phyloP scores from a whole-genome alignment of 2,888 invertebrate species.

The Temnothorax ravouxi region DNA sequence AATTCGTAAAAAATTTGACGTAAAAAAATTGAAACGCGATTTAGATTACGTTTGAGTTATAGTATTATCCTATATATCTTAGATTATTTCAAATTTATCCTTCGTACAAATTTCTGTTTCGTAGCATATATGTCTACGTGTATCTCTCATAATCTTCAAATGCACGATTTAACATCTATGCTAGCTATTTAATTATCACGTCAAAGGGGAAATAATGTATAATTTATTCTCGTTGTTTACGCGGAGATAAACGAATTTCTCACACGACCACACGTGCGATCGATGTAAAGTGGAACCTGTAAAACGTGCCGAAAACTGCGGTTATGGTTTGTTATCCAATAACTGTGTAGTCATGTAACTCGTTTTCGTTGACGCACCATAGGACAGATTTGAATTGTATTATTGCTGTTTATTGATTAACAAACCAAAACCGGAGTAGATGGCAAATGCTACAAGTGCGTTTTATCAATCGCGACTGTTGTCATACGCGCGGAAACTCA shows the following conservation, averaged over 20 bases:
- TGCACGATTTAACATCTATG: constrained; percentile 4
- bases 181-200: constrained; percentile 29
- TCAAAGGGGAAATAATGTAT: constrained; percentile 33
- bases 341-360: constrained; percentile 41
- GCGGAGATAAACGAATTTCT: constrained; percentile 41
- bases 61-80: not conserved
- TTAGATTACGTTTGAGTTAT: not conserved
- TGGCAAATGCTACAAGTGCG: constrained; percentile 41
- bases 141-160: not conserved
- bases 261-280: constrained; percentile 11
- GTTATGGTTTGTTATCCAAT: constrained; percentile 52
- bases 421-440: constrained; percentile 40
- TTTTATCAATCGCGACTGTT: constrained; percentile 50
- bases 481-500: constrained; percentile 36
- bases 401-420: constrained; percentile 54
- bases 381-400: constrained; percentile 41
- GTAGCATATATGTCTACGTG: not conserved
- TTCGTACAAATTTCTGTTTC: constrained; percentile 19
- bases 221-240: constrained; percentile 40
- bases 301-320: constrained; percentile 46
- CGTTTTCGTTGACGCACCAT: constrained; percentile 38
- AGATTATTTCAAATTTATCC: constrained; percentile 1
- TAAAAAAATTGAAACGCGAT: not conserved
- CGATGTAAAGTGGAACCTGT: constrained; percentile 13
- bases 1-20: not conserved